A percentile compares a stretch with the other conserved stretches of the same genome.
Evolutionary conservation across 2,797 vertebrate genomes (phyloP).

Genomic region (Crenuchus spilurus): DNA sequence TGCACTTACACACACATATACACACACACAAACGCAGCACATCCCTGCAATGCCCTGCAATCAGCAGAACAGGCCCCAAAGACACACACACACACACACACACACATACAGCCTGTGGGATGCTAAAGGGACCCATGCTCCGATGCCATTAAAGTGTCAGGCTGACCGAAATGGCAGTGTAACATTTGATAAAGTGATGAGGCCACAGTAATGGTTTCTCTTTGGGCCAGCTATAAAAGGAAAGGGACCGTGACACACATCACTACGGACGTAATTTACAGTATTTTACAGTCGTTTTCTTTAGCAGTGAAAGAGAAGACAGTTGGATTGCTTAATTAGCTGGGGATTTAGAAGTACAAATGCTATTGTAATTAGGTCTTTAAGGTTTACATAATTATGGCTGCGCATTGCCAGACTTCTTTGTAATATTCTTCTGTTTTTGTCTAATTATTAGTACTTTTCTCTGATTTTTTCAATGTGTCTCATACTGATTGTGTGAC

Average conservation of each 20-base stretch:
- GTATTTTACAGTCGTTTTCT: not conserved
- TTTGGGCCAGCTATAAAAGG: not conserved
- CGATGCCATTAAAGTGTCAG: conserved; percentile 64
- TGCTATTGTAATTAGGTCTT: too few species aligned
- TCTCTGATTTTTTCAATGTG: too few species aligned
- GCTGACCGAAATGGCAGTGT: conserved; percentile 69
- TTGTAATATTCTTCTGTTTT: too few species aligned
- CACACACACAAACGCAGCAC: not conserved
- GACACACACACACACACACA: not conserved
- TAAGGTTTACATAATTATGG: too few species aligned
- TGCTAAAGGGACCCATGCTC: not conserved
- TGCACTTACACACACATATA: conserved; percentile 1
- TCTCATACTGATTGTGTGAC: too few species aligned
- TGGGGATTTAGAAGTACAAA: too few species aligned
- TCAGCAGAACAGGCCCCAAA: conserved; percentile 24
- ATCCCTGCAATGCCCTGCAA: conserved; percentile 13
- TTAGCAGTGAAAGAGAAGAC: too few species aligned
- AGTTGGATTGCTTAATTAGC: not conserved
- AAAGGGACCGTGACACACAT: not conserved
- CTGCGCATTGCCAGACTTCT: too few species aligned
- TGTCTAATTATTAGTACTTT: too few species aligned
- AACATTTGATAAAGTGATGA: conserved; percentile 50
- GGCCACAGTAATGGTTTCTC: not conserved
- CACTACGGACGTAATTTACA: not conserved
- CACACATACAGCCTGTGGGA: conserved; percentile 50